A percentile compares a stretch with the other conserved stretches of the same genome.
Evolutionary conservation across 1,140 invertebrate species (phyloP).

Genomic region (Drosophila lowei): DNA sequence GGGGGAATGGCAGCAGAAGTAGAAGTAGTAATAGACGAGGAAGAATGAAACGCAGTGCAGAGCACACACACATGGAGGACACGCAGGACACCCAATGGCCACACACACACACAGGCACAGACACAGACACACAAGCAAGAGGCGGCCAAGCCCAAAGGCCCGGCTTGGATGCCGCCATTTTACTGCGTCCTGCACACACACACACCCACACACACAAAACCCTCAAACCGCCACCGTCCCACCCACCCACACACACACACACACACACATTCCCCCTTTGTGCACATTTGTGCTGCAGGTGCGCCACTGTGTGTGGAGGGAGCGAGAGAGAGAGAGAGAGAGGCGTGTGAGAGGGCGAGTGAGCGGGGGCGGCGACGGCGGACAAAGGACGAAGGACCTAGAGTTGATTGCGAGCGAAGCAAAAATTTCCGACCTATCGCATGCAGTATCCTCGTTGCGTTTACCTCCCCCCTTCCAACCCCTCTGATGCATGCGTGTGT

Average conservation of each 20-base stretch:
- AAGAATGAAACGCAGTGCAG: conserved; percentile 28
- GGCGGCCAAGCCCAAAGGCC: conserved; percentile 56
- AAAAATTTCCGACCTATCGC: conserved; percentile 78
- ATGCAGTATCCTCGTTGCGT: conserved; percentile 77
- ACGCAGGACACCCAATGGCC: too few relatives aligned
- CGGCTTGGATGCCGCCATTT: conserved; percentile 69
- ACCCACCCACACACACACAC: conserved; percentile 40
- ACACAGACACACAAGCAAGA: conserved; percentile 15
- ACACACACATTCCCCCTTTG: conserved; percentile 33
- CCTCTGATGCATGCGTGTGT: conserved; percentile 25
- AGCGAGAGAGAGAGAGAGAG: not conserved
- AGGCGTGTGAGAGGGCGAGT: not conserved
- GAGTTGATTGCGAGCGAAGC: conserved; percentile 68
- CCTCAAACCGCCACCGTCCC: conserved; percentile 20
- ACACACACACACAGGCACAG: not conserved
- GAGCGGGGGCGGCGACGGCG: conserved; percentile 2
- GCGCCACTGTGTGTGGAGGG: conserved; percentile 22
- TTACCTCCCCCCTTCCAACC: conserved; percentile 26
- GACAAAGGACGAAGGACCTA: conserved; percentile 37
- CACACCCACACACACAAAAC: conserved; percentile 5
- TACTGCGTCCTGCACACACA: conserved; percentile 61
- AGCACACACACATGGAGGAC: conserved; percentile 39
- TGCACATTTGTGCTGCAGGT: conserved; percentile 72
- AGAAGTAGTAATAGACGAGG: not conserved
- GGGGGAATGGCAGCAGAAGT: not conserved